Evolutionary conservation across 1,140 invertebrate species (phyloP).

Genomic region (Drosophila subpulchrella): DNA sequence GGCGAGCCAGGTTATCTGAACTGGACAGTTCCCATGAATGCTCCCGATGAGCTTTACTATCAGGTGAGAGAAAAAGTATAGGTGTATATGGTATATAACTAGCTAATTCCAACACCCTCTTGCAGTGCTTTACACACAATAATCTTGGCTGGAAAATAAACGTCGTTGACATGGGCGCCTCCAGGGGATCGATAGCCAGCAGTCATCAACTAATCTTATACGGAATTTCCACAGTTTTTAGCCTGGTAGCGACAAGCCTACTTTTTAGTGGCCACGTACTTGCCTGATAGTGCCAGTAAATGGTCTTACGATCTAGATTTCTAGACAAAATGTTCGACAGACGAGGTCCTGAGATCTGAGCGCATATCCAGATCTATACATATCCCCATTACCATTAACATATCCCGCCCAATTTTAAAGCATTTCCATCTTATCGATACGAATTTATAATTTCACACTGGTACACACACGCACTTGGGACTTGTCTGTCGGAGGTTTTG

Average conservation of each 20-base stretch:
- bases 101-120: constrained; percentile 31
- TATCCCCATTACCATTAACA: constrained; percentile 38
- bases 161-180: constrained; percentile 88
- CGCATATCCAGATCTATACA: constrained; percentile 48
- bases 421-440: constrained; percentile 28
- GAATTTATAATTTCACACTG: constrained; percentile 66
- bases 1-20: constrained; percentile 90
- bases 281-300: constrained; percentile 76
- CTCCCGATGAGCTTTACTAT: constrained; percentile 93
- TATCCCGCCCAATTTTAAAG: constrained; percentile 13
- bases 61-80: constrained; percentile 87
- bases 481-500: constrained; percentile 21
- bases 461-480: not conserved
- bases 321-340: constrained; percentile 23
- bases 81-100: not conserved
- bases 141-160: constrained; percentile 97
- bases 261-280: constrained; percentile 20
- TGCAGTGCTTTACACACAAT: constrained; percentile 95
- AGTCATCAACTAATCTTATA: constrained; percentile 19
- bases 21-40: constrained; percentile 93
- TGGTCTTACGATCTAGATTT: constrained; percentile 6
- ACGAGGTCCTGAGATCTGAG: constrained; percentile 1
- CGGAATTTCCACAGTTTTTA: constrained; percentile 54
- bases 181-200: constrained; percentile 76
- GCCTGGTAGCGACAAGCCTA: constrained; percentile 65